These are phyloP conservation scores for Patella ulyssiponensis DNA, from an alignment of 2,888 invertebrate species.

Conservation along the genomic window DNA sequence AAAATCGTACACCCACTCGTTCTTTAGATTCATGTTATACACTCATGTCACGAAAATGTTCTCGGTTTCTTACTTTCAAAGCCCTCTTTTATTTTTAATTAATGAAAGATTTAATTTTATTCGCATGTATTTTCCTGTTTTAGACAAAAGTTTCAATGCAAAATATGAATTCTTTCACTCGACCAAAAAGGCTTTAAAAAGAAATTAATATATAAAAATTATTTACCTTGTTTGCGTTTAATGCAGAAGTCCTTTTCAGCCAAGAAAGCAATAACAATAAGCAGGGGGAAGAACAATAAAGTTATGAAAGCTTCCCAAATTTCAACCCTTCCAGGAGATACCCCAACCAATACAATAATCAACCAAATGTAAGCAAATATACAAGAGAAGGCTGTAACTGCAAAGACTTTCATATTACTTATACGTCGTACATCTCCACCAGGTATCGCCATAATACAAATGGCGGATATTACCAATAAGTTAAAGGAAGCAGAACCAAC, in stretches of 20 bases:
- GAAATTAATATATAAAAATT: too few species aligned
- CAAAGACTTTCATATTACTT: conserved; percentile 73
- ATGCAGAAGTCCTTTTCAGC: conserved; percentile 73
- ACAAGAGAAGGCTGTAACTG: conserved; percentile 70
- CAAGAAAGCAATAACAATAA: conserved; percentile 76
- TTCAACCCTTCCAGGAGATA: conserved; percentile 73
- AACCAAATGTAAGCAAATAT: conserved; percentile 79
- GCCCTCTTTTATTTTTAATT: too few species aligned
- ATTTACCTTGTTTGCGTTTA: conserved; percentile 35
- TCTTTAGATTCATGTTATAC: too few species aligned
- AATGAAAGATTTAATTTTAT: too few species aligned
- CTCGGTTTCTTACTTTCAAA: too few species aligned
- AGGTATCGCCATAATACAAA: conserved; percentile 75
- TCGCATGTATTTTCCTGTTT: too few species aligned
- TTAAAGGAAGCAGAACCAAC: conserved; percentile 78
- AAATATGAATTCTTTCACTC: too few species aligned
- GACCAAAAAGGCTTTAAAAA: too few species aligned
- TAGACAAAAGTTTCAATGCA: too few species aligned
- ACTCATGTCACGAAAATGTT: too few species aligned
- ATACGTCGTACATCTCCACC: conserved; percentile 72
- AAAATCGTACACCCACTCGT: too few species aligned
- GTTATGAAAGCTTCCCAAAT: conserved; percentile 77
- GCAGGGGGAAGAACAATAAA: conserved; percentile 75
- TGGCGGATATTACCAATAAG: conserved; percentile 75
- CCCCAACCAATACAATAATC: conserved; percentile 73